Percentiles rank a stretch among this genome's conserved stretches.
These are phyloP conservation scores for Linepithema humile DNA, from an alignment of 1,140 invertebrate genomes.

Conservation along the genomic window DNA sequence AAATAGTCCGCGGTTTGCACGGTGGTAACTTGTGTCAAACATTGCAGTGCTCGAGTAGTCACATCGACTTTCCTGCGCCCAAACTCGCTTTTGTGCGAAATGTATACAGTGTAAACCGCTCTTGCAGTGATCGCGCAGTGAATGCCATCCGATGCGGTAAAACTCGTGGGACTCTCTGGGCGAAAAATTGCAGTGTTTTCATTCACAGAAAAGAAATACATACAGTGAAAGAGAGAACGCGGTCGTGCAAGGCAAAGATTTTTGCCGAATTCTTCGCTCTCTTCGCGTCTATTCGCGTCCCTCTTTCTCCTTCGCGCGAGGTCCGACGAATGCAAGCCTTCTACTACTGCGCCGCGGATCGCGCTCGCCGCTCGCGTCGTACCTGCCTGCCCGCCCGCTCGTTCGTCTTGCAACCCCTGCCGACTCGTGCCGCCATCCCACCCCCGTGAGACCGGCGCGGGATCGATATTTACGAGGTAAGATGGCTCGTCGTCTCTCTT, in stretches of 20 bases:
- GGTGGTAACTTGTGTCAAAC: not conserved
- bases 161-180: not conserved
- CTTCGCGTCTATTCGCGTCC: not conserved
- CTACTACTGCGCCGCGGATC: slow-evolving; percentile 42
- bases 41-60: not conserved
- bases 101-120: not conserved
- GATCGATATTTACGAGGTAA: slow-evolving; percentile 73
- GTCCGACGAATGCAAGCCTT: slow-evolving; percentile 54
- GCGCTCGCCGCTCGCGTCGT: not conserved
- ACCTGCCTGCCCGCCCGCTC: slow-evolving; percentile 8
- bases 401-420: slow-evolving; percentile 30
- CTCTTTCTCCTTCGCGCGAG: slow-evolving; percentile 15
- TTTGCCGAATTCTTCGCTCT: not conserved
- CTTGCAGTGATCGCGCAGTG: not conserved
- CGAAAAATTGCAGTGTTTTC: slow-evolving; percentile 1
- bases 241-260: not conserved
- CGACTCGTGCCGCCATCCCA: slow-evolving; percentile 22
- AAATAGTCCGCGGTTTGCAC: not conserved
- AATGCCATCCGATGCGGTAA: not conserved
- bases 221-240: not conserved
- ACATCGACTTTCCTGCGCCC: not conserved
- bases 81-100: not conserved
- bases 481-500: slow-evolving; percentile 36
- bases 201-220: not conserved
- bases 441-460: slow-evolving; percentile 43